Percentiles rank a stretch among this genome's conserved stretches.
These are phyloP conservation scores for Aphodius granarius DNA, from an alignment of 2,888 invertebrate species.

Conservation along the genomic window DNA sequence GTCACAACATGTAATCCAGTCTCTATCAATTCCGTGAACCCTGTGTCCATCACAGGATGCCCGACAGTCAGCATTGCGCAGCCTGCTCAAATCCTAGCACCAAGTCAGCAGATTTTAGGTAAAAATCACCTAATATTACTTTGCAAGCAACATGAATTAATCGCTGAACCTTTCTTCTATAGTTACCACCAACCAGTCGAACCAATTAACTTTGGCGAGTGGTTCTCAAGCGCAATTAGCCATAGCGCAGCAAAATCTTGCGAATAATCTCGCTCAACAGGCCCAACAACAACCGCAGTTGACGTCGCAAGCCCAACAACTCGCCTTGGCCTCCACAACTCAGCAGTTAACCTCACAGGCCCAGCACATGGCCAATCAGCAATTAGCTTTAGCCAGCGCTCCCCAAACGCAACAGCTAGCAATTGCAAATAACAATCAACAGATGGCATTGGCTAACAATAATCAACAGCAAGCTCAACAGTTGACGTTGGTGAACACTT, in stretches of 20 bases:
- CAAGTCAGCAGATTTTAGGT: constrained; percentile 54
- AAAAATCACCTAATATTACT: constrained; percentile 24
- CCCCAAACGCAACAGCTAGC: constrained; percentile 47
- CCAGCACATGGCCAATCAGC: constrained; percentile 42
- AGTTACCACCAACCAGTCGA: constrained; percentile 52
- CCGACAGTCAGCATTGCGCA: constrained; percentile 64
- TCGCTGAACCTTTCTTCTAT: constrained; percentile 28
- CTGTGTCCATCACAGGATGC: constrained; percentile 60
- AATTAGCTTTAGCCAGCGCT: constrained; percentile 39
- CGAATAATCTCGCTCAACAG: constrained; percentile 48
- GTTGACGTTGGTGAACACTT: constrained; percentile 35
- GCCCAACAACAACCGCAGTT: constrained; percentile 45
- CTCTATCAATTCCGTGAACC: constrained; percentile 53
- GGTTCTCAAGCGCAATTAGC: constrained; percentile 51
- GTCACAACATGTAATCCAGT: constrained; percentile 57
- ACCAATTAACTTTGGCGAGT: constrained; percentile 50
- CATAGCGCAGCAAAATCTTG: constrained; percentile 51
- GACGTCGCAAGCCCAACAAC: constrained; percentile 46
- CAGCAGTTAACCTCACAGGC: constrained; percentile 45
- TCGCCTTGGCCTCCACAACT: constrained; percentile 47
- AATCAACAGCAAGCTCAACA: constrained; percentile 45
- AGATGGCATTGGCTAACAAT: constrained; percentile 41
- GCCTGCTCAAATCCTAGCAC: constrained; percentile 55
- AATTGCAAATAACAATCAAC: constrained; percentile 39
- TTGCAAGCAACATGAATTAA: neutral